Evolutionary conservation across 2,113 vertebrate genomes (phyloP), one percentile per base, ranked within the genome.

Genomic region (Myxocyprinus asiaticus): DNA sequence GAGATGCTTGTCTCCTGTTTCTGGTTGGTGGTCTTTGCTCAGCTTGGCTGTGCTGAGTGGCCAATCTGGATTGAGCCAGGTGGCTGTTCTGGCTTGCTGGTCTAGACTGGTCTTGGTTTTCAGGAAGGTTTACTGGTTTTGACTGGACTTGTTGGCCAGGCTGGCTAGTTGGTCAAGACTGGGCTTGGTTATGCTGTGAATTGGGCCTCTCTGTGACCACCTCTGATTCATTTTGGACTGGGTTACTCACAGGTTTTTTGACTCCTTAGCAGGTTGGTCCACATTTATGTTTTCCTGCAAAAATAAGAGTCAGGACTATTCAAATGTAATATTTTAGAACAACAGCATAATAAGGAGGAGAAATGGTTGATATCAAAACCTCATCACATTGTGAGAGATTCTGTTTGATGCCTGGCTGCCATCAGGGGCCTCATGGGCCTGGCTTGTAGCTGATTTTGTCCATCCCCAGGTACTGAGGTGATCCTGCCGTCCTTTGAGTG

Each of bases 401-500:
- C 44, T 64, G 43, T n/a, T 79, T 9, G 42, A n/a, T 61, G 50
- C n/a, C 42, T 66, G 42, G 56, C 11, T 80, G 62, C 43, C 51
- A 79, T 11, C 14, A 33, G n/a, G 43, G 51, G 3, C 65, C 63
- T 45, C 56, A 15, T n/a, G 33, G 42, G 12, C 10, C 12, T 77
- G 72, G 44, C 44, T 47, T 48, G 78, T 75, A 78, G 67, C 53
- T 4, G 79, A 64, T 5, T 4, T 67, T 9, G 81, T 76, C 47
- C 84, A 67, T 4, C 86, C 85, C 86, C 87, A 88, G 14, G 75
- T 69, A 77, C 9, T 88, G 15, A 91, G 82, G 62, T 87, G 86
- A 14, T 53, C 53, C 22, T 88, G 5, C 91, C 91, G 45, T 89
- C 85, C 59, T 6, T 74, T 45, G 89, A 90, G 61, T 89, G 88